phyloP scores from a whole-genome alignment of 2,888 invertebrate genomes.

The Toxonevra muliebris region DNA sequence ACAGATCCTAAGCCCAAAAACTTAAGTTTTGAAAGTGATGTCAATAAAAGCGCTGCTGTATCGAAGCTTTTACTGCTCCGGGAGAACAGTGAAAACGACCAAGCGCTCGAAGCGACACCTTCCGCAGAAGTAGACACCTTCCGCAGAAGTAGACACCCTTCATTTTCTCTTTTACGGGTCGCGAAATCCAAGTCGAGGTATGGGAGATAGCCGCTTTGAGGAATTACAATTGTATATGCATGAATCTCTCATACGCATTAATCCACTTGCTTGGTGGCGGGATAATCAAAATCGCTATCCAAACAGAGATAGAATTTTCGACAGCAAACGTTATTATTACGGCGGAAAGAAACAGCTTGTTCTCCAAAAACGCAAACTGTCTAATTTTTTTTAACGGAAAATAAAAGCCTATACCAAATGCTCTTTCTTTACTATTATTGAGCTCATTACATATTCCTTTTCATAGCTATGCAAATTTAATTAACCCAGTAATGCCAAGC shows the following conservation, averaged over 20 bases:
- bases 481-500: too few relatives aligned
- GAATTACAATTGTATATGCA: conserved; percentile 2
- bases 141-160: too few relatives aligned
- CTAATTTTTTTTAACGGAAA: too few relatives aligned
- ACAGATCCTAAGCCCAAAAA: not conserved
- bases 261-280: not conserved
- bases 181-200: not conserved
- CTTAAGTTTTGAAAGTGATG: not conserved
- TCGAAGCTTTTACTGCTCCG: not conserved
- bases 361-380: too few relatives aligned
- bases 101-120: not conserved
- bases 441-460: too few relatives aligned
- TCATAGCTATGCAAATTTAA: too few relatives aligned
- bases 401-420: too few relatives aligned
- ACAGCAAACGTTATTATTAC: not conserved
- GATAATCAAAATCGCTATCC: conserved; percentile 4
- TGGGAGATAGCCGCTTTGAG: not conserved
- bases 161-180: not conserved
- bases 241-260: not conserved
- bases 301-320: not conserved
- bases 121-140: not conserved
- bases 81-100: not conserved
- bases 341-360: not conserved
- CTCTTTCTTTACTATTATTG: too few relatives aligned
- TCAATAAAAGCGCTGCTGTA: not conserved